phyloP scores from a whole-genome alignment of 2,797 vertebrate species.

The Silurus lanzhouensis region DNA sequence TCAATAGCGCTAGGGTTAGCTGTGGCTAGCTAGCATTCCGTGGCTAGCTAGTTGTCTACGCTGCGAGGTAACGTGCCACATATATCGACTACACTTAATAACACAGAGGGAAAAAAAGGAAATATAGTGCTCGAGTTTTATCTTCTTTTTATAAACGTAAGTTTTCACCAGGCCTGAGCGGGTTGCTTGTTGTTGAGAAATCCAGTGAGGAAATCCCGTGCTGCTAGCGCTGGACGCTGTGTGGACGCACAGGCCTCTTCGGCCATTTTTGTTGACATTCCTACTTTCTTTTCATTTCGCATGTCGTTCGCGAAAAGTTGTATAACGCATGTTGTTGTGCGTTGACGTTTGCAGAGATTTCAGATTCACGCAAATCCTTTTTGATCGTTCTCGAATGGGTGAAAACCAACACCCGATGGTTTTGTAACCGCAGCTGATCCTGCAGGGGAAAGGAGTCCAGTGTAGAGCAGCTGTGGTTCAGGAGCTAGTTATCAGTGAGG shows the following conservation, averaged over 20 bases:
- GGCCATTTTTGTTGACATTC: conserved; percentile 41
- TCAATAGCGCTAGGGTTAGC: conserved; percentile 2
- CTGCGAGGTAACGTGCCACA: neutral
- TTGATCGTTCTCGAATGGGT: too few species aligned
- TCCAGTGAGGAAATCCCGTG: neutral
- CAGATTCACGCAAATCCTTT: neutral
- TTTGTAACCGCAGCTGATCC: neutral
- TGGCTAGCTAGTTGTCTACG: neutral
- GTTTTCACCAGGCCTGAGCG: too few species aligned
- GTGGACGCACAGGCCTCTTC: conserved; percentile 21
- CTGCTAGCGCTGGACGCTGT: neutral
- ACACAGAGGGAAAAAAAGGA: neutral
- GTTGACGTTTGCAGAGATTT: neutral
- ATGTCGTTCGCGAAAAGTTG: neutral
- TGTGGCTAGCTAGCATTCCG: neutral
- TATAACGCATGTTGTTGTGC: neutral
- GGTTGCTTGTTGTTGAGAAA: neutral
- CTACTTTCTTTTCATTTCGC: neutral
- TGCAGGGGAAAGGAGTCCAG: neutral
- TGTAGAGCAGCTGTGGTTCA: neutral
- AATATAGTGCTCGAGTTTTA: neutral
- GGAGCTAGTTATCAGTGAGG: neutral
- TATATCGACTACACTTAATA: too few species aligned
- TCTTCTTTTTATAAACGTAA: neutral
- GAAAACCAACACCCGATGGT: neutral